Evolutionary conservation across 2,797 vertebrate genomes (phyloP), one percentile per base, ranked within the genome.

Genomic region (Lateolabrax maculatus): DNA sequence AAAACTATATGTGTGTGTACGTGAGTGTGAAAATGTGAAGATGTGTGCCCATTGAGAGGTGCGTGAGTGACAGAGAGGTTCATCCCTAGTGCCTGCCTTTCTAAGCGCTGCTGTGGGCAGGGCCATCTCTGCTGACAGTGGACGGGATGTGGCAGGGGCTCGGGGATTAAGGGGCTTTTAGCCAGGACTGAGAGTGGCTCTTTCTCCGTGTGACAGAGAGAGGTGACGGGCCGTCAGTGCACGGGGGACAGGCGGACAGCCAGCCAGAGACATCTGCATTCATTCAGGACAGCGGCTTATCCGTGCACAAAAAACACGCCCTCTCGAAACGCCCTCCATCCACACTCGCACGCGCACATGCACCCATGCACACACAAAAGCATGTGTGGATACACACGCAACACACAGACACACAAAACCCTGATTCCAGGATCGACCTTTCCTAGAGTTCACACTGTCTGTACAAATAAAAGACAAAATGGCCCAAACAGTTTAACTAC

Each of bases 261-360:
- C 89, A 63, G 95, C 89, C 87, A 90, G 96, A 96, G 97, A 97
- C 97, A 97, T 98, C 97, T 97, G 97, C 96, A 97, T 97, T 98
- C 97, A 98, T 97, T 98, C 96, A 96, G 95, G 95, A 96, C 89
- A 75, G 95, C 95, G 91, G 97, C 96, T 96, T 97, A 97, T 95
- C 94, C 93, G 92, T 66, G 94, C 95, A 97, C 96, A 95, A 95
- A 96, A 94, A 95, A 90, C 77, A 93, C 91, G 80, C 89, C 91
- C 91, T 87, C 88, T 75, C 9, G 79, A 90, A 91, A 90, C 93
- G 85, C 91, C 92, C 84, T 88, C 90, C 76, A 31, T 86, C 87
- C 77, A 72, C 84, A 62, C 89, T 91, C 89, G 80, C 90, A 86
- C 89, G 46, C 79, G 12, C 65, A 65, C 56, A 62, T n/a, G 13